Evolutionary conservation across 2,797 vertebrate genomes (phyloP), one percentile per base, ranked within the genome.

Genomic region (Botia kubotai): DNA sequence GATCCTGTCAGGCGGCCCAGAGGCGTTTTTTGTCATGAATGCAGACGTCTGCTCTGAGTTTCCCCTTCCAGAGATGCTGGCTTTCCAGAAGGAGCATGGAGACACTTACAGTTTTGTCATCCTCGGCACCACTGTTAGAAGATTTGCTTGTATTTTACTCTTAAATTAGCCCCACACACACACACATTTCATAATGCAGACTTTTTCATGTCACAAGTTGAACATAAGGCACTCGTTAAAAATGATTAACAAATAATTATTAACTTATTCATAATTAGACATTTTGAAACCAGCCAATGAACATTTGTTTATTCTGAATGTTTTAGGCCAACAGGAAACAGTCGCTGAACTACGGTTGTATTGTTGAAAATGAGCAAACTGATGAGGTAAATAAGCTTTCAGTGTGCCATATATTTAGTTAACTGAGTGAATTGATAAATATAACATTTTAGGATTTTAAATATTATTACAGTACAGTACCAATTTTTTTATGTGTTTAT

Each of bases 261-360:
- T 50, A 52, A 29, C 33, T 3, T 52, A 4, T 66, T 72, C 72
- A 17, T 21, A 36, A 14, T n/a, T 52, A 23, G 13, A 21, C 1
- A 60, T n/a, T 39, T 77, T 13, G 29, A 11, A 23, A 21, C 13
- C 3, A 46, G 43, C 70, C 8, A 3, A 39, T 66, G 12, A 19
- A 36, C 17, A 16, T 69, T 26, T 48, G 43, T 65, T 52, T n/a
- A 16, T 66, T 68, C 19, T 82, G 55, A 82, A 72, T 76, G 23
- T 39, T 82, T 75, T 50, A 99, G 98, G 97, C 98, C 70, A 99
- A 99, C 93, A 95, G 98, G 89, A 97, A 93, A 0, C 98, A 99
- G 70, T 99, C 98, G 0, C 87, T 99, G 93, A 99, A 98, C 91
- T 99, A 99, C 0, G 98, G 98, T 86, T 99, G 98, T 75, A 99